Conservation (phyloP, 2,797 vertebrate genomes). For the Lutjanus argentimaculatus region DNA sequence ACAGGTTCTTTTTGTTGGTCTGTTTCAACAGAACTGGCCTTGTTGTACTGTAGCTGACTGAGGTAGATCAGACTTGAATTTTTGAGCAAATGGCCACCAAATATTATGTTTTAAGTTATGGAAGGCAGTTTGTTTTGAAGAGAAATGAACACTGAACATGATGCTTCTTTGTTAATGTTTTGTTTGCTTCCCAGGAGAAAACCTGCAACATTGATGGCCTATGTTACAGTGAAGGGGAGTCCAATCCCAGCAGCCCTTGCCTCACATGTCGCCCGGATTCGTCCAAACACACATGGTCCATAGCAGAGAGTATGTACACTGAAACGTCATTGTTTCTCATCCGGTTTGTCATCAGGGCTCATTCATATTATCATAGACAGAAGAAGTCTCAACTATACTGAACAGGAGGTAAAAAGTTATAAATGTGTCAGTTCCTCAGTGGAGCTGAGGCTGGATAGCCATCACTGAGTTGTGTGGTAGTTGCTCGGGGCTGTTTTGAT, state of each 20-base stretch:
- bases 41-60: conserved; percentile 23
- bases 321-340: neutral
- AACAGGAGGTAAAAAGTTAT: neutral
- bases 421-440: neutral
- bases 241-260: conserved; percentile 89
- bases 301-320: conserved; percentile 87
- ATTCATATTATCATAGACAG: neutral
- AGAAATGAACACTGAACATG: conserved; percentile 6
- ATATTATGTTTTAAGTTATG: neutral
- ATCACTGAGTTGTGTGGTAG: conserved; percentile 5
- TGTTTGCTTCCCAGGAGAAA: conserved; percentile 86
- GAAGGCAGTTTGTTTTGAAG: conserved; percentile 1
- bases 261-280: conserved; percentile 88
- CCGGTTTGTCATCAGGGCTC: conserved; percentile 15
- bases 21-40: conserved; percentile 11
- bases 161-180: neutral
- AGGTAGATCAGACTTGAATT: neutral
- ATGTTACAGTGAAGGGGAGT: conserved; percentile 90
- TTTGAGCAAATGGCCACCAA: neutral
- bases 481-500: conserved; percentile 47
- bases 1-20: neutral
- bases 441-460: conserved; percentile 20
- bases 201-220: conserved; percentile 90
- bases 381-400: neutral
- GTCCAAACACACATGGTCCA: conserved; percentile 91